Conservation (phyloP, 2,113 vertebrate species). For the Lampris incognitus region DNA sequence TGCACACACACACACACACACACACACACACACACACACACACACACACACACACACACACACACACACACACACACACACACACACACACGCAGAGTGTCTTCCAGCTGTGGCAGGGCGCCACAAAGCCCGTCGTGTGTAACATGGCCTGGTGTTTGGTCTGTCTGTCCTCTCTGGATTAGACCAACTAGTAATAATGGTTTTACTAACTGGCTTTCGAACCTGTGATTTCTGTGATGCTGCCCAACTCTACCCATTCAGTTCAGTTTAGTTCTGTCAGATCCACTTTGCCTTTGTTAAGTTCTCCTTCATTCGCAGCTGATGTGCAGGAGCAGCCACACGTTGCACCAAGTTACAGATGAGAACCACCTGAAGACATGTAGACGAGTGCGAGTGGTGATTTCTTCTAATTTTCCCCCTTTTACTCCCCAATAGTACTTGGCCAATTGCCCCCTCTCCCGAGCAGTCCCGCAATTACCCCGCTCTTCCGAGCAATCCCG, state of each 20-base stretch:
- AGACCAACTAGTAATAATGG: conserved; percentile 15
- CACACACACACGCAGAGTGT: conserved; percentile 1
- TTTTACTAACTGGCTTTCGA: conserved; percentile 5
- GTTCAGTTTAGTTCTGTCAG: background rate
- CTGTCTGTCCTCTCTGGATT: conserved; percentile 30
- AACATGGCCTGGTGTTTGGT: conserved; percentile 42
- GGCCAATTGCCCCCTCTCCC: no score
- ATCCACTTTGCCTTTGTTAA: no score
- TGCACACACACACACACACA: conserved; percentile 17
- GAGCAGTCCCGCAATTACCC: no score
- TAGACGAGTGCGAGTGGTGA: no score
- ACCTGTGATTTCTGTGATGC: background rate
- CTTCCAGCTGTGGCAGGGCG: conserved; percentile 63
- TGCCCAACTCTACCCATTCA: no score
- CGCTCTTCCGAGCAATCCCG: no score
- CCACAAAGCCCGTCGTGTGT: conserved; percentile 69
- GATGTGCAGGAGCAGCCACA: no score
- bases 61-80: conserved; percentile 15
- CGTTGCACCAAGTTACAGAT: background rate
- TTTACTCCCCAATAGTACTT: no score
- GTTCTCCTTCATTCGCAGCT: no score
- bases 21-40: conserved; percentile 1
- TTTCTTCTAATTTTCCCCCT: no score
- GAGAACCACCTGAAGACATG: no score
- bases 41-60: background rate